A percentile compares a stretch with the other conserved stretches of the same genome.
Evolutionary conservation across 1,140 invertebrate genomes (phyloP).

Genomic region (Lepidurus apus): DNA sequence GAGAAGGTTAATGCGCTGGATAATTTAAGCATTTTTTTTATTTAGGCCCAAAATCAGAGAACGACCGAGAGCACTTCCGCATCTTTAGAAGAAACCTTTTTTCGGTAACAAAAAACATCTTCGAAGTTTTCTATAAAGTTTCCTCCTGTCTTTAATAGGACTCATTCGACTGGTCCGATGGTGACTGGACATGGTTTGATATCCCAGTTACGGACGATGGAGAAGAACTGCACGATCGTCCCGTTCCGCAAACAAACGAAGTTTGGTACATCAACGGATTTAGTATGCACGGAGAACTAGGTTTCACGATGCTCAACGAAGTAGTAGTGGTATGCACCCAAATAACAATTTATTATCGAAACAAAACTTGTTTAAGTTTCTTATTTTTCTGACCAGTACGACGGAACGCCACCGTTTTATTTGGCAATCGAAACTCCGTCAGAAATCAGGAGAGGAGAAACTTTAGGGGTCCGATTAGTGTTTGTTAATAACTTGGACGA

Average conservation of each 20-base stretch:
- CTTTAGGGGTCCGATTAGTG: constrained; percentile 51
- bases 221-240: constrained; percentile 44
- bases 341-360: not conserved
- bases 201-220: constrained; percentile 47
- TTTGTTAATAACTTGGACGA: constrained; percentile 51
- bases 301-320: constrained; percentile 45
- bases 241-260: constrained; percentile 45
- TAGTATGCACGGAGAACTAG: constrained; percentile 46
- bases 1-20: not conserved
- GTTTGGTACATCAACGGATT: constrained; percentile 49
- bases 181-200: constrained; percentile 49
- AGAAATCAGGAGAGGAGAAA: constrained; percentile 53
- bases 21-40: not conserved
- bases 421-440: constrained; percentile 52
- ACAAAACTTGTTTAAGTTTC: not conserved
- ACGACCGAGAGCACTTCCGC: constrained; percentile 38
- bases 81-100: constrained; percentile 37
- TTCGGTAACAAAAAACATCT: constrained; percentile 33
- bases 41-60: constrained; percentile 37
- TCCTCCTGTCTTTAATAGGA: constrained; percentile 8
- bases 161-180: constrained; percentile 34
- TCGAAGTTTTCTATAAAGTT: not conserved
- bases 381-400: constrained; percentile 43
- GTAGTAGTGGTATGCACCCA: constrained; percentile 41
- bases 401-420: constrained; percentile 52